phyloP scores from a whole-genome alignment of 2,113 vertebrate species.

The Loxodonta africana region DNA sequence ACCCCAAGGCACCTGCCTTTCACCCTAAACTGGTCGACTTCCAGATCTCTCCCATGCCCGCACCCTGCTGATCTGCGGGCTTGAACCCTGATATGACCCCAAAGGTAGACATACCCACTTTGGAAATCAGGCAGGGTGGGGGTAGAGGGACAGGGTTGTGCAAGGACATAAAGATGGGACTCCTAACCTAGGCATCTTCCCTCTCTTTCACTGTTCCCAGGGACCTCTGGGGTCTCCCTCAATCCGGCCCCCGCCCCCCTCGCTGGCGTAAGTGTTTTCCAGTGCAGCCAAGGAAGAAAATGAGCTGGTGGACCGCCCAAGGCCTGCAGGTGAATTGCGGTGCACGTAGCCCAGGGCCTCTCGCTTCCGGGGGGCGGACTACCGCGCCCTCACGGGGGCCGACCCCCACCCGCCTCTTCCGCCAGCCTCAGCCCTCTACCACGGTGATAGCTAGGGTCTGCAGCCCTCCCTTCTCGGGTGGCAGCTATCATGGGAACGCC shows the following conservation, averaged over 20 bases:
- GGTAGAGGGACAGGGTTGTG: background rate
- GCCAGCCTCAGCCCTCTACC: background rate
- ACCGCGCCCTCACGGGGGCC: background rate
- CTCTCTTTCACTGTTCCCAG: background rate
- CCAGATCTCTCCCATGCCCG: background rate
- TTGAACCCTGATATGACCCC: background rate
- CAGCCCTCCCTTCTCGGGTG: slow-evolving; percentile 35
- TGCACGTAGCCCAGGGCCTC: background rate
- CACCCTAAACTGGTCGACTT: background rate
- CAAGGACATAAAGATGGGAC: background rate
- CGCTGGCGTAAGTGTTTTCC: background rate
- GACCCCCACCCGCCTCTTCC: background rate
- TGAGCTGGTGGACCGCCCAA: background rate
- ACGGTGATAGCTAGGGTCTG: background rate
- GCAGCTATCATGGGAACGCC: slow-evolving; percentile 21
- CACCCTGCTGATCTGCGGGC: background rate
- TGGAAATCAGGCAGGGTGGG: background rate
- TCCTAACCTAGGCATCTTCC: slow-evolving; percentile 71
- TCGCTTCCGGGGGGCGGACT: background rate
- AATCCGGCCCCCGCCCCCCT: background rate
- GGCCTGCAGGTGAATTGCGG: background rate
- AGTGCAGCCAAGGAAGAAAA: no score
- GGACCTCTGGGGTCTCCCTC: background rate
- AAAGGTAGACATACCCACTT: background rate
- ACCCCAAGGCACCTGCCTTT: background rate